A percentile compares a stretch with the other conserved stretches of the same genome.
Evolutionary conservation across 1,140 invertebrate genomes (phyloP).

Genomic region (Aporrectodea caliginosa): DNA sequence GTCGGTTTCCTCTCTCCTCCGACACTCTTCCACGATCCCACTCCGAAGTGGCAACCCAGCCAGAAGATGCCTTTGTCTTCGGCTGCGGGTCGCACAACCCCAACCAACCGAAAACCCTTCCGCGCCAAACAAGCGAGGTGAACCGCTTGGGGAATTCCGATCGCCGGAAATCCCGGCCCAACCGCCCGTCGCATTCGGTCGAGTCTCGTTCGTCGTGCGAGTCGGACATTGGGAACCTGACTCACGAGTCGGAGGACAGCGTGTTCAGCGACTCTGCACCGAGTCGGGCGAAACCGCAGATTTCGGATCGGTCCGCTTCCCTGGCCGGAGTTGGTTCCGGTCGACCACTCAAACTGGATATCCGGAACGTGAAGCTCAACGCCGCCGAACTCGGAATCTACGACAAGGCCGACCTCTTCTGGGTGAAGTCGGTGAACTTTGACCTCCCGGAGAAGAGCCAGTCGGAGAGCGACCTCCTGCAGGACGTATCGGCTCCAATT

Average conservation of each 20-base stretch:
- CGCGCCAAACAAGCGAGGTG: not conserved
- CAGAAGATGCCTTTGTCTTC: not conserved
- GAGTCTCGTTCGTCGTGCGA: not conserved
- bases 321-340: not conserved
- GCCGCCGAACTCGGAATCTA: not conserved
- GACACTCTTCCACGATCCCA: not conserved
- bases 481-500: constrained; percentile 4
- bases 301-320: not conserved
- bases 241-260: not conserved
- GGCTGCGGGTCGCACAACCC: no score
- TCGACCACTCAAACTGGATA: not conserved
- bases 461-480: not conserved
- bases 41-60: not conserved
- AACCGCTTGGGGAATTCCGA: no score
- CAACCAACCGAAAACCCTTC: not conserved
- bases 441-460: not conserved
- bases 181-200: not conserved
- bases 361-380: not conserved
- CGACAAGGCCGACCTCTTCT: not conserved
- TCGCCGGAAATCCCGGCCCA: not conserved
- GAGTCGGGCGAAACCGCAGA: not conserved
- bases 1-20: not conserved
- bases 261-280: not conserved
- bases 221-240: not conserved
- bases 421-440: not conserved